Evolutionary conservation across 2,113 vertebrate genomes (phyloP), one percentile per base, ranked within the genome.

Genomic region (Vidua chalybeata): DNA sequence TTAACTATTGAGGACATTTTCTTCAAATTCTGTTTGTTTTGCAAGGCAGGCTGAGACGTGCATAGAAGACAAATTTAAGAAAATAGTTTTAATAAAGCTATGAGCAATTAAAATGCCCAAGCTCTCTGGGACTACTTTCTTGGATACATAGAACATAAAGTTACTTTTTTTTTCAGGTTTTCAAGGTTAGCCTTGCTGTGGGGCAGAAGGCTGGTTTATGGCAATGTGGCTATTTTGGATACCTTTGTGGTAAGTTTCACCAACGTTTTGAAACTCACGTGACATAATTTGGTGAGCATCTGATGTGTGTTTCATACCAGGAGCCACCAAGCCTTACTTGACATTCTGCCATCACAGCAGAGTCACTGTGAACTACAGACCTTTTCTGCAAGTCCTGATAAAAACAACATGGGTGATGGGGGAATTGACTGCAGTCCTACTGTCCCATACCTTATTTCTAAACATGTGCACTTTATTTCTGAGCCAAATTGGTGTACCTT

Each of bases 231-330:
- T 75, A 27, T 78, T 81, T 30, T 72, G 39, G 37, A 5, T 37
- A 14, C 6, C 15, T 48, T 3, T 0, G 0, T 30, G 17, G 15
- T 55, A 27, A 3, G 6, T 56, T 91, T 87, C 51, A 31, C 21
- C 63, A 31, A 39, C 3, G 17, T 54, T 67, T 92, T 75, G 28
- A 66, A 78, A 37, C 14, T 83, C 49, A 10, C 4, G 7, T 51
- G 18, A 61, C 12, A 8, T 22, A 43, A 67, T 68, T 55, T 54
- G n/a, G 39, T 79, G 58, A 37, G 18, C 37, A 30, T 24, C 64
- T 78, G 12, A 81, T 33, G 39, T 39, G 14, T 55, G 28, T 39
- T 72, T 28, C 22, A 4, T 30, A 59, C 33, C 43, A 67, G 28
- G 58, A 75, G 11, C 15, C 43, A 39, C 28, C n/a, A 74, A 84